Conservation (phyloP, 1,140 invertebrate species). For the Calliopsis andreniformis region DNA sequence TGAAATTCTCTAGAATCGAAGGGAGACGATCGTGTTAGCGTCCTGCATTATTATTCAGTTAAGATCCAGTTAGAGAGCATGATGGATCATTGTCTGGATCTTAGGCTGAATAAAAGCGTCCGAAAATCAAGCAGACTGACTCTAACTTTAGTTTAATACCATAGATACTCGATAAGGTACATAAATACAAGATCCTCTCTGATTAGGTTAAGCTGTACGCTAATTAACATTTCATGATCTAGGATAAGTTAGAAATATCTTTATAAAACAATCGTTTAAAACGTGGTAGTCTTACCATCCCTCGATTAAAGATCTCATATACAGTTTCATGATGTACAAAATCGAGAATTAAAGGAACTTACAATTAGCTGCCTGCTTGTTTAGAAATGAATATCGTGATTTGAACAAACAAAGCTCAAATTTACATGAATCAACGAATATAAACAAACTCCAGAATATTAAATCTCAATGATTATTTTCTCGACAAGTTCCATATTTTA, state of each 20-base stretch:
- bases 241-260: not conserved
- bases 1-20: too few species aligned
- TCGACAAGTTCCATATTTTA: too few species aligned
- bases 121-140: constrained; percentile 24
- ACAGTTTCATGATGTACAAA: too few species aligned
- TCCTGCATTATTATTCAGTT: not conserved
- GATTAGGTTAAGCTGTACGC: constrained; percentile 42
- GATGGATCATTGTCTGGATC: not conserved
- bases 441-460: too few species aligned
- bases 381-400: too few species aligned
- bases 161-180: constrained; percentile 33
- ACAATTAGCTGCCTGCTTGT: too few species aligned
- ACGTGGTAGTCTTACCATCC: too few species aligned
- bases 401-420: too few species aligned
- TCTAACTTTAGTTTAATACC: not conserved
- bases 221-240: constrained; percentile 3
- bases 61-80: not conserved
- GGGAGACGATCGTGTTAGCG: not conserved
- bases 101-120: not conserved
- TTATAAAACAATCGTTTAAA: not conserved
- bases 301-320: too few species aligned
- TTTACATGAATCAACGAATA: too few species aligned
- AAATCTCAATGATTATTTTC: too few species aligned
- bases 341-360: too few species aligned
- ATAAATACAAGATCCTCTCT: constrained; percentile 51